Conservation (phyloP, 1,140 invertebrate genomes). For the Ceratosolen solmsi region DNA sequence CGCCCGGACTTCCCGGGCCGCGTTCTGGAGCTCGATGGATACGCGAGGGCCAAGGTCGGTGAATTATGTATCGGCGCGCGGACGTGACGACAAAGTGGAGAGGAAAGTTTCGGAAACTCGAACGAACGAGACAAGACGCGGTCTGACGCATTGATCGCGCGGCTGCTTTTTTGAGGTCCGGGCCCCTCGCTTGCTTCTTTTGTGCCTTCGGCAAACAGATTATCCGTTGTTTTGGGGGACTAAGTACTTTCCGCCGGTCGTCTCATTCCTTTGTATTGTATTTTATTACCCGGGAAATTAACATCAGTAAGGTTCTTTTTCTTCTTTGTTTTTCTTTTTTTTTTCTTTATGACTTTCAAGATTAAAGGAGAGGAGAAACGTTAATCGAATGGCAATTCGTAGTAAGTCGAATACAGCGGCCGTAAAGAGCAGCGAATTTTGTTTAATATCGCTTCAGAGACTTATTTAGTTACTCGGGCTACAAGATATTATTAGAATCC, state of each 20-base stretch:
- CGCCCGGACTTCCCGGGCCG: neutral
- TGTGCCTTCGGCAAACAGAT: neutral
- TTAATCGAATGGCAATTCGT: neutral
- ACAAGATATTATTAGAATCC: too few species aligned
- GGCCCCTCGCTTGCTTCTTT: neutral
- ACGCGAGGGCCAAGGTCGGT: neutral
- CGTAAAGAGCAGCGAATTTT: neutral
- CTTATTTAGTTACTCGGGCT: too few species aligned
- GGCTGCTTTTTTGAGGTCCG: neutral
- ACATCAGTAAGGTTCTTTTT: neutral
- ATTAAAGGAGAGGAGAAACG: neutral
- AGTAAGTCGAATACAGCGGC: neutral
- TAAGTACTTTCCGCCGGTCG: neutral
- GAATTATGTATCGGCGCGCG: constrained; percentile 33
- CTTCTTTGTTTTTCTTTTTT: too few species aligned
- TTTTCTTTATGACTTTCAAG: neutral
- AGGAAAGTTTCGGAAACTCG: neutral
- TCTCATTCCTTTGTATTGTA: neutral
- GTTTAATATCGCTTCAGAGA: neutral
- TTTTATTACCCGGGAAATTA: neutral
- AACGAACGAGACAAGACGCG: neutral
- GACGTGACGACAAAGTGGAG: constrained; percentile 11
- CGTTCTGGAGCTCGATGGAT: neutral
- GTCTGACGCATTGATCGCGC: neutral
- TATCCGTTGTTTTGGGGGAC: neutral